These are phyloP conservation scores for Petaurus breviceps DNA, from an alignment of 2,113 vertebrate genomes.

Conservation along the genomic window DNA sequence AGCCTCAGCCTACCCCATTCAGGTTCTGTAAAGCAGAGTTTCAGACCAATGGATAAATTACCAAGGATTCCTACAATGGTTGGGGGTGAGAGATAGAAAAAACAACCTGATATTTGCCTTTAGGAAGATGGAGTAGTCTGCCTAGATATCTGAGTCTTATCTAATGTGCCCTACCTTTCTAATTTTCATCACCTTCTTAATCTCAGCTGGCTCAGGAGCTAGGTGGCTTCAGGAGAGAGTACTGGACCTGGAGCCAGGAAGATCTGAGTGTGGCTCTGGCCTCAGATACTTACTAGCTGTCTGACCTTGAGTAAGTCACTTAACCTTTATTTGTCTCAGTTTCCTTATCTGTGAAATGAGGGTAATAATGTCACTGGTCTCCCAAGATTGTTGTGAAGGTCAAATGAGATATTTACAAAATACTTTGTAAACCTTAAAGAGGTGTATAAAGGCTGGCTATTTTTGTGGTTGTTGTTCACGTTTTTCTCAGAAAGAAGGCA, in stretches of 20 bases:
- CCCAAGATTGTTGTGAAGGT: neutral
- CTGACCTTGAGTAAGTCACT: neutral
- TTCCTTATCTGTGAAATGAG: neutral
- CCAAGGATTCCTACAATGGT: neutral
- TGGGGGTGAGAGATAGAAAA: neutral
- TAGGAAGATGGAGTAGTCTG: neutral
- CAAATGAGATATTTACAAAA: neutral
- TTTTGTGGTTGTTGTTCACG: neutral
- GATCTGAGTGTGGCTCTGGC: neutral
- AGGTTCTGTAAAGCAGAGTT: neutral
- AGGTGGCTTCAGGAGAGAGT: neutral
- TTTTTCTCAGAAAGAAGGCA: neutral
- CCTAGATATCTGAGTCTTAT: neutral
- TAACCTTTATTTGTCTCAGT: neutral
- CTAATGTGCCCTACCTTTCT: neutral
- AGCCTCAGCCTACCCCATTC: neutral
- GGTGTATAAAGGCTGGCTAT: neutral
- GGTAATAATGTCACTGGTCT: neutral
- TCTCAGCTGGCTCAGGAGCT: neutral
- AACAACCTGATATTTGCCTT: neutral
- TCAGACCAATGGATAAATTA: neutral
- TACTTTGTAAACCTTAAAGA: neutral
- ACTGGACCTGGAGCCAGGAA: neutral
- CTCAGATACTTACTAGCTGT: neutral
- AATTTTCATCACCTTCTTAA: neutral